These are phyloP conservation scores for Spinus pinus DNA, from an alignment of 2,797 vertebrate species.

Conservation along the genomic window DNA sequence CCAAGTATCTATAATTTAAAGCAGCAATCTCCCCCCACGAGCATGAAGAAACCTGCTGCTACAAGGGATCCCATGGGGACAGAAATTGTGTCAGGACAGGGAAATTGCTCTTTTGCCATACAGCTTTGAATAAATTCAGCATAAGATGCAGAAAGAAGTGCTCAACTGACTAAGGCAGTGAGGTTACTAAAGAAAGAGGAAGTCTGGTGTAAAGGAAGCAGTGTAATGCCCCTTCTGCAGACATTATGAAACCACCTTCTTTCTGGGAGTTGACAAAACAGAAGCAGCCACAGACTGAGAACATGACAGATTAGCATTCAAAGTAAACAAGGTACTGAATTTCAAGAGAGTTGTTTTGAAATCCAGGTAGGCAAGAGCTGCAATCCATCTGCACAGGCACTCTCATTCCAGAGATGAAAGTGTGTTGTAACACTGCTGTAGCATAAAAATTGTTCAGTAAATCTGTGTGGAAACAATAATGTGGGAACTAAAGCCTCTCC, in stretches of 20 bases:
- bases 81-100: not conserved
- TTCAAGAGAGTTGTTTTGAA: not conserved
- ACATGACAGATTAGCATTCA: not conserved
- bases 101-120: not conserved
- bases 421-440: not conserved
- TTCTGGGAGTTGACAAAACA: not conserved
- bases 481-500: not conserved
- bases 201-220: not conserved
- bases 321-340: not conserved
- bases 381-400: not conserved
- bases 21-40: not conserved
- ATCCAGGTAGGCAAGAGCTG: not conserved
- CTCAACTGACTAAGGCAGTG: not conserved
- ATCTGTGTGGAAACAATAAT: not conserved
- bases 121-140: not conserved
- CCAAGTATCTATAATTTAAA: not conserved
- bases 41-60: not conserved
- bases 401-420: not conserved
- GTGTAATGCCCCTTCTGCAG: not conserved
- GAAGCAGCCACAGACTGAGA: not conserved
- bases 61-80: rapidly evolving
- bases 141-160: not conserved
- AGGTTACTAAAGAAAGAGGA: not conserved
- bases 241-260: not conserved
- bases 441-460: not conserved